Evolutionary conservation across 1,140 invertebrate genomes (phyloP), one percentile per base, ranked within the genome.

Genomic region (Trypoxylus dichotomus): DNA sequence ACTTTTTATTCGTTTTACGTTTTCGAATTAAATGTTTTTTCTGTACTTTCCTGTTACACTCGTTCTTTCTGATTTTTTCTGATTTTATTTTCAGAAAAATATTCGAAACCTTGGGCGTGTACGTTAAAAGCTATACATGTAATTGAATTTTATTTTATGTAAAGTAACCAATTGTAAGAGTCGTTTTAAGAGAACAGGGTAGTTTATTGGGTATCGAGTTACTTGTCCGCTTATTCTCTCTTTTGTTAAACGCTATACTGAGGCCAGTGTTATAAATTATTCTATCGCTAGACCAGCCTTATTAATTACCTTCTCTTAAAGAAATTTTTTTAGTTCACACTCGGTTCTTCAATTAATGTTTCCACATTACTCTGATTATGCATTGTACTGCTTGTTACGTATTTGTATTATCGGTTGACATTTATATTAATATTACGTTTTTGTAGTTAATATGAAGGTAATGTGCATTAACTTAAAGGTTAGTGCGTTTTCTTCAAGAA

Each of bases 141-240:
- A 77, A 77, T 77, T 77, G 76, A 77, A 74, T 77, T 77, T 77
- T 77, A 77, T 77, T 77, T 77, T 77, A 77, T 77, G 76, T 74
- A 77, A 77, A 77, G 42, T 77, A 63, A 77, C 76, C 68, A 73
- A 77, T 77, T 77, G 76, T 74, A 58, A 60, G 60, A 41, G 25
- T 71, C 42, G 42, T 29, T 42, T 19, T 41, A 54, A 75, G 73
- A 42, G 25, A 78, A 58, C 75, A 47, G 73, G 73, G 75, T 75
- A 75, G 68, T 78, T 78, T 78, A 78, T 78, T 24, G 77, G 7
- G 71, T 71, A 78, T 78, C 77, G 54, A 43, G 73, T 78, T 78
- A 78, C 77, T 41, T 27, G 76, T 77, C 24, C 19, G 60, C 68
- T 74, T 71, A 41, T 77, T 24, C 42, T 74, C 58, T 77, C 76